Conservation (phyloP, 2,797 vertebrate genomes). For the Scyliorhinus canicula region DNA sequence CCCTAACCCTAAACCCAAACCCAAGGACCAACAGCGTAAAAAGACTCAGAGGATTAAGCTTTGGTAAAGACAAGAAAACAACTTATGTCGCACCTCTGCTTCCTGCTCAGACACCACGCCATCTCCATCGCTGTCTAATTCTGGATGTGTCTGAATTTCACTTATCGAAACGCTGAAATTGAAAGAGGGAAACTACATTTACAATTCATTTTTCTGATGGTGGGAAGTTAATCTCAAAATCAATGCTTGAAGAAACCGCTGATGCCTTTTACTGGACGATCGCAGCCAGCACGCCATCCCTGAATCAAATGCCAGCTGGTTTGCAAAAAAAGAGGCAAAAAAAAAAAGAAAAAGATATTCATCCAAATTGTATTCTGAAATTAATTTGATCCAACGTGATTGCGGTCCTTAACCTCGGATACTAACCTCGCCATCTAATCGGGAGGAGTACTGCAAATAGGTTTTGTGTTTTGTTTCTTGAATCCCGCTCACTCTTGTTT, state of each 20-base stretch:
- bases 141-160: conserved; percentile 71
- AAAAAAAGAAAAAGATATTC: neutral
- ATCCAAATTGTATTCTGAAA: neutral
- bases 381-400: neutral
- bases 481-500: neutral
- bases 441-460: no score
- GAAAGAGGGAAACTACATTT: no score
- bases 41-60: neutral
- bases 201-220: neutral
- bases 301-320: neutral
- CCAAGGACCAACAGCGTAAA: neutral
- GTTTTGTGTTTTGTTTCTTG: neutral
- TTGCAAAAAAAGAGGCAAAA: neutral
- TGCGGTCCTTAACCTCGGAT: neutral
- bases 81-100: conserved; percentile 62
- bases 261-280: neutral
- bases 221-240: neutral
- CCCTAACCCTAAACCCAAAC: neutral
- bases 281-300: no score
- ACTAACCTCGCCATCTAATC: neutral
- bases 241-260: neutral
- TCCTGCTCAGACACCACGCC: conserved; percentile 66
- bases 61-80: neutral
- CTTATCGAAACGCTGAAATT: conserved; percentile 61
- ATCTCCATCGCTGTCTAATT: conserved; percentile 74